Percentiles rank a stretch among this genome's conserved stretches.
Conservation (phyloP, 2,888 invertebrate species). For the Caenorhabditis wallacei region DNA sequence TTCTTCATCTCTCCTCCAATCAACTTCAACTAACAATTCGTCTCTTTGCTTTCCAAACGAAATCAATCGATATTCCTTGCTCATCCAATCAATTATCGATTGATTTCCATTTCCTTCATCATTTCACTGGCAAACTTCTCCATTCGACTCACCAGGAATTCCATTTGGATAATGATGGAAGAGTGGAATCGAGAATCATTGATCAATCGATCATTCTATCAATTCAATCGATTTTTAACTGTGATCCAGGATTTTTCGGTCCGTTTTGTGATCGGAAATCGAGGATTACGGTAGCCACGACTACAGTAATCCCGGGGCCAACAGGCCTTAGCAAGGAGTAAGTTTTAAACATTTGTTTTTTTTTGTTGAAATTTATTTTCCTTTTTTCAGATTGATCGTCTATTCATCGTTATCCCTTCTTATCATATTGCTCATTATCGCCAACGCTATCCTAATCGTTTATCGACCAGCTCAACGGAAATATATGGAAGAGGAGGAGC, state of each 20-base stretch:
- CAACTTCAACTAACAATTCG: slow-evolving; percentile 22
- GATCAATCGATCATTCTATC: slow-evolving; percentile 34
- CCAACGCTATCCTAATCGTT: slow-evolving; percentile 5
- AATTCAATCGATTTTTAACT: slow-evolving; percentile 21
- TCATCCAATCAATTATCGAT: slow-evolving; percentile 2
- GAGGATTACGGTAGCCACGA: neutral
- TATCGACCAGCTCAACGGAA: neutral
- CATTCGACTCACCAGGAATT: neutral
- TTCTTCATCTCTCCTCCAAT: slow-evolving; percentile 41
- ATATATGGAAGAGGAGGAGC: slow-evolving; percentile 7
- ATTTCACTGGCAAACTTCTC: slow-evolving; percentile 23
- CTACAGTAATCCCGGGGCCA: neutral
- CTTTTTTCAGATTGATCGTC: slow-evolving; percentile 46
- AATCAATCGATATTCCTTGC: slow-evolving; percentile 9
- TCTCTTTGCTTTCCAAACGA: slow-evolving; percentile 35
- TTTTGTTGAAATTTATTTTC: neutral
- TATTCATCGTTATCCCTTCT: slow-evolving; percentile 15
- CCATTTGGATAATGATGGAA: slow-evolving; percentile 29
- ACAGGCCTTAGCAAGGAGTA: slow-evolving; percentile 25
- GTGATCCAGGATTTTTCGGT: slow-evolving; percentile 44
- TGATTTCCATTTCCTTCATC: slow-evolving; percentile 33
- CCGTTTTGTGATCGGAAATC: slow-evolving; percentile 23
- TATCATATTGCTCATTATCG: slow-evolving; percentile 30
- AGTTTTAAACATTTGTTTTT: slow-evolving; percentile 5
- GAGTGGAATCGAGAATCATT: slow-evolving; percentile 12